Evolutionary conservation across 2,797 vertebrate species (phyloP).

Genomic region (Microctenopoma steveboyesi): DNA sequence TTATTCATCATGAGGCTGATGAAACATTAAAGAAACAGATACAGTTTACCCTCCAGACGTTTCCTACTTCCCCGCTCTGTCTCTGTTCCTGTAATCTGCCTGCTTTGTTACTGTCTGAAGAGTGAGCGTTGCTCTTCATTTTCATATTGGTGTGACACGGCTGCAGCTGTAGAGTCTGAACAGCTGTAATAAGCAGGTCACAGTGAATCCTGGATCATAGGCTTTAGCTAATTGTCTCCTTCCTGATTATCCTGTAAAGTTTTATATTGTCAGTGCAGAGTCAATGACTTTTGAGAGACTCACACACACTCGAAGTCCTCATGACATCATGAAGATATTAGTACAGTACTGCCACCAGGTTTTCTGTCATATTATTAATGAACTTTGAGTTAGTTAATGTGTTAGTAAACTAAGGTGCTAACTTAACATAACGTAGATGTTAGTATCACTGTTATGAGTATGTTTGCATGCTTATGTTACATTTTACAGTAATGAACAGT

Average conservation of each 20-base stretch:
- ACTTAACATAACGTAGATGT: too few relatives aligned
- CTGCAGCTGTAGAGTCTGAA: conserved; percentile 30
- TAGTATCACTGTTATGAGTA: too few relatives aligned
- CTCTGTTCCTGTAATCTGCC: background rate
- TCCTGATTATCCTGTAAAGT: conserved; percentile 42
- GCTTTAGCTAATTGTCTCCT: conserved; percentile 61
- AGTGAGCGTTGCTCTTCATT: conserved; percentile 20
- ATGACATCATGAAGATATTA: too few relatives aligned
- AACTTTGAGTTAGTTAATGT: too few relatives aligned
- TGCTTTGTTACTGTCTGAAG: conserved; percentile 17
- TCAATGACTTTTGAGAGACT: conserved; percentile 1
- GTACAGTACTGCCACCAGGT: too few relatives aligned
- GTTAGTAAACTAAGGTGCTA: too few relatives aligned
- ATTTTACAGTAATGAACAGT: too few relatives aligned
- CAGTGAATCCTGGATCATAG: conserved; percentile 53
- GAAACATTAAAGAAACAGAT: conserved; percentile 32
- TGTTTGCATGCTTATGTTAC: too few relatives aligned
- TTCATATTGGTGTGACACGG: conserved; percentile 49
- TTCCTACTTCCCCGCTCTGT: conserved; percentile 2
- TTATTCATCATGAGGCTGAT: conserved; percentile 38
- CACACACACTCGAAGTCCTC: too few relatives aligned
- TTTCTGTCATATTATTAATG: too few relatives aligned
- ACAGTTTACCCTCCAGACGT: conserved; percentile 23
- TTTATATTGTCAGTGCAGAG: conserved; percentile 23
- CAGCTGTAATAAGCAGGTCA: conserved; percentile 43